These are phyloP conservation scores for Nomada lathburiana DNA, from an alignment of 2,888 invertebrate genomes.

Conservation along the genomic window DNA sequence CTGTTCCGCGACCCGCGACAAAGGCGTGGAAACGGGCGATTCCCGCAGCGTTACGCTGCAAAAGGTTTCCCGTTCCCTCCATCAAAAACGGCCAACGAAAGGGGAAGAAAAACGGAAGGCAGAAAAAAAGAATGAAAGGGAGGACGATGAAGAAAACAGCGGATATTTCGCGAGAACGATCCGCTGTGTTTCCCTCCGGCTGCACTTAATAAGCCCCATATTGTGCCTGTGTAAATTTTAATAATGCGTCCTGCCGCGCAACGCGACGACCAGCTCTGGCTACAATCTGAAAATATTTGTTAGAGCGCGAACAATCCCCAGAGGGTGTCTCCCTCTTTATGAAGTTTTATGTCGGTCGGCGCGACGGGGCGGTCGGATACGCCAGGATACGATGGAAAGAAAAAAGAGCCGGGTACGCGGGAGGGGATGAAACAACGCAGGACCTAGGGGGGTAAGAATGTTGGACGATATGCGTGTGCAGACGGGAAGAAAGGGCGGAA, in stretches of 20 bases:
- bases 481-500: slow-evolving; percentile 10
- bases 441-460: slow-evolving; percentile 47
- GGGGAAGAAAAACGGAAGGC: not conserved
- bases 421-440: slow-evolving; percentile 25
- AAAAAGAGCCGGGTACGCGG: slow-evolving; percentile 3
- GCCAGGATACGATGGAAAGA: slow-evolving; percentile 35
- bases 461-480: slow-evolving; percentile 48
- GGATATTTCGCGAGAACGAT: slow-evolving; percentile 33
- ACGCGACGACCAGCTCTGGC: slow-evolving; percentile 38
- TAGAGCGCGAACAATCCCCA: slow-evolving; percentile 61
- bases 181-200: not conserved
- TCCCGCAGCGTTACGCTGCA: slow-evolving; percentile 5
- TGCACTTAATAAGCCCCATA: slow-evolving; percentile 65
- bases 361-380: slow-evolving; percentile 53
- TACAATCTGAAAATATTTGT: slow-evolving; percentile 73
- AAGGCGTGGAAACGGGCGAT: slow-evolving; percentile 9
- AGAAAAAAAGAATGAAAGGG: not conserved
- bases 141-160: not conserved
- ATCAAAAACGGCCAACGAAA: not conserved
- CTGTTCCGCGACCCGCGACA: slow-evolving; percentile 14
- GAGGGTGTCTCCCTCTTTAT: slow-evolving; percentile 69
- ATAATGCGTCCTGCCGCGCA: slow-evolving; percentile 58
- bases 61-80: not conserved
- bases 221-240: slow-evolving; percentile 68
- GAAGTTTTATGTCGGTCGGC: slow-evolving; percentile 71